phyloP scores from a whole-genome alignment of 2,113 vertebrate species.

The Holacanthus passer region DNA sequence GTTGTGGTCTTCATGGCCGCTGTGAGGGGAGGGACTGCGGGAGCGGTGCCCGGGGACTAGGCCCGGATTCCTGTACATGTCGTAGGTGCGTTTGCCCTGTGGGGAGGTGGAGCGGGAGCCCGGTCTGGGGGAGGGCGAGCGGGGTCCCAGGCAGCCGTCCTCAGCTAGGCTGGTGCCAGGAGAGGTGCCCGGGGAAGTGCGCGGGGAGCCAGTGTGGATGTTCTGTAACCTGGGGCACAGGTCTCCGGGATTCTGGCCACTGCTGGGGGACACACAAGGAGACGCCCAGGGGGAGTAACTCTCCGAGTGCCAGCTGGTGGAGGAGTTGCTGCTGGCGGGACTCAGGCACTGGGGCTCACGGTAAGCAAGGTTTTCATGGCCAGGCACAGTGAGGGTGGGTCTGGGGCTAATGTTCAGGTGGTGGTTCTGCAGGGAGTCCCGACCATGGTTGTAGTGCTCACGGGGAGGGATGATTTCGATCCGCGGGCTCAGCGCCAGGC shows the following conservation, averaged over 20 bases:
- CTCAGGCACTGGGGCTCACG: conserved; percentile 98
- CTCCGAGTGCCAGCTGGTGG: conserved; percentile 99
- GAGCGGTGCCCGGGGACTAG: conserved; percentile 88
- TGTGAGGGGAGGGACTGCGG: conserved; percentile 93
- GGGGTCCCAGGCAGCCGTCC: conserved; percentile 90
- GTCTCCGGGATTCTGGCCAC: conserved; percentile 90
- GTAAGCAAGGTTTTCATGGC: conserved; percentile 90
- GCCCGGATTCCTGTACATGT: conserved; percentile 89
- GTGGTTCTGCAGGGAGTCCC: conserved; percentile 91
- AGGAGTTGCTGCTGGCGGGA: conserved; percentile 98
- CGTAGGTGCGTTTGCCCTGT: conserved; percentile 96
- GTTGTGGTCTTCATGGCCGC: conserved; percentile 86
- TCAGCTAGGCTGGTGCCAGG: conserved; percentile 91
- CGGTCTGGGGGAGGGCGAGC: conserved; percentile 91
- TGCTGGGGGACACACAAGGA: conserved; percentile 97
- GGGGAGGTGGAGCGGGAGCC: conserved; percentile 95
- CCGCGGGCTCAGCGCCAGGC: conserved; percentile 92
- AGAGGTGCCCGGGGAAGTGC: conserved; percentile 93
- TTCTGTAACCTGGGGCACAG: conserved; percentile 96
- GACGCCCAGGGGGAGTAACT: conserved; percentile 95
- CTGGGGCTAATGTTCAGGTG: conserved; percentile 89
- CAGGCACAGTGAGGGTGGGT: conserved; percentile 95
- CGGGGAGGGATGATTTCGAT: conserved; percentile 98
- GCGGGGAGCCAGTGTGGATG: conserved; percentile 97
- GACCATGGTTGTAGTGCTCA: conserved; percentile 93